Percentiles rank a stretch among this genome's conserved stretches.
These are phyloP conservation scores for Papio anubis DNA, from an alignment of 2,113 vertebrate species.

Conservation along the genomic window DNA sequence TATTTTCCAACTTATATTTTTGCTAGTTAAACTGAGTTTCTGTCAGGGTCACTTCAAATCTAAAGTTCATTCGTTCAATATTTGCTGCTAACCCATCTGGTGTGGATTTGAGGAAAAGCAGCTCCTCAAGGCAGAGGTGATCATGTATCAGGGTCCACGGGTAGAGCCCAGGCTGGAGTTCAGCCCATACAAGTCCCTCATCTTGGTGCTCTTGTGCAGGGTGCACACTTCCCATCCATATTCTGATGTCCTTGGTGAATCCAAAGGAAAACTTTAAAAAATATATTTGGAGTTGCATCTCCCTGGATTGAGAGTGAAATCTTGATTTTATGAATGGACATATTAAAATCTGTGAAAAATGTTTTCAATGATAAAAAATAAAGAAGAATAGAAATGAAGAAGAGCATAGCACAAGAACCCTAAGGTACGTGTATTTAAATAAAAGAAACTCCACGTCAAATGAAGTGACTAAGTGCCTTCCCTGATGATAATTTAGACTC, in stretches of 20 bases:
- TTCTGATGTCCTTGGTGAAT: neutral
- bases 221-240: neutral
- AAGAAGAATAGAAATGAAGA: neutral
- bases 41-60: neutral
- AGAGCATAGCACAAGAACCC: neutral
- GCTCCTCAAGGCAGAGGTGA: neutral
- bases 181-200: too few relatives aligned
- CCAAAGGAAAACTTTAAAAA: neutral
- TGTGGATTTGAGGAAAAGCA: neutral
- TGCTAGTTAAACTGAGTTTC: neutral
- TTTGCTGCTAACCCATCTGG: neutral
- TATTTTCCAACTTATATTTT: neutral
- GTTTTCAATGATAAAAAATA: conserved; percentile 8
- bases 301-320: neutral
- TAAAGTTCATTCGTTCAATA: neutral
- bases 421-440: neutral
- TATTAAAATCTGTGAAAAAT: conserved; percentile 29
- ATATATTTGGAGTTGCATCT: neutral
- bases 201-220: neutral
- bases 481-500: neutral
- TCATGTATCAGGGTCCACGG: too few relatives aligned
- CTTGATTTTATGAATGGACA: neutral
- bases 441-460: neutral
- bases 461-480: neutral
- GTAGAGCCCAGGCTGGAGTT: too few relatives aligned